phyloP scores from a whole-genome alignment of 2,888 invertebrate genomes.

The Campoletis raptor region DNA sequence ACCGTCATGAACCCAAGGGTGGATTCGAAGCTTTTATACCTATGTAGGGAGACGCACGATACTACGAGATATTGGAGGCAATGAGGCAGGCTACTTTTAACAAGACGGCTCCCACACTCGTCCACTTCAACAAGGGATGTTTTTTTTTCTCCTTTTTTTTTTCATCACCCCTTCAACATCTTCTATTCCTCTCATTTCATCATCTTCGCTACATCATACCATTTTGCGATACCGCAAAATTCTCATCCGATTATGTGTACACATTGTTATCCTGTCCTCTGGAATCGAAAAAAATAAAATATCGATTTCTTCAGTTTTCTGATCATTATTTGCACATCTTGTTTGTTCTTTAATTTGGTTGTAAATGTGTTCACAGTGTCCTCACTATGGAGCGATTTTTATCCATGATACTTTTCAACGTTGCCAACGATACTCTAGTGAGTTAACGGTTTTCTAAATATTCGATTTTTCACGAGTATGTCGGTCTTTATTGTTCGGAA shows the following conservation, averaged over 20 bases:
- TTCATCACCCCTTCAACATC: constrained; percentile 48
- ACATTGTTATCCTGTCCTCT: constrained; percentile 51
- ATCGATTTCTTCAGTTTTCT: not conserved
- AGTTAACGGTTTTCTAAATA: not conserved
- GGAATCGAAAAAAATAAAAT: not conserved
- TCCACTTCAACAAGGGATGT: constrained; percentile 62
- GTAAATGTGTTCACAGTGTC: not conserved
- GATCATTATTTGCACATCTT: not conserved
- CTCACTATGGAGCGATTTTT: not conserved
- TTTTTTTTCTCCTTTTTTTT: constrained; percentile 49
- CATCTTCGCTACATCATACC: constrained; percentile 36
- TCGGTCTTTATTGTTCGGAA: too few species aligned
- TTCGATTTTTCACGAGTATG: not conserved
- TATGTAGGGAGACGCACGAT: constrained; percentile 51
- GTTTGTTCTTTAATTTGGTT: not conserved
- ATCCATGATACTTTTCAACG: not conserved
- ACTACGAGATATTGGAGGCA: constrained; percentile 83
- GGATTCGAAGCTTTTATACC: constrained; percentile 69
- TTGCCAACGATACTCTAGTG: not conserved
- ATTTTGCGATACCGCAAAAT: constrained; percentile 48
- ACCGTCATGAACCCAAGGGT: constrained; percentile 69
- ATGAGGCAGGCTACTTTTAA: constrained; percentile 85
- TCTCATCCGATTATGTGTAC: constrained; percentile 48
- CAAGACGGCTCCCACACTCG: constrained; percentile 80
- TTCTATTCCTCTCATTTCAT: constrained; percentile 35